Evolutionary conservation across 2,113 vertebrate species (phyloP).

Genomic region (Grantiella picta): DNA sequence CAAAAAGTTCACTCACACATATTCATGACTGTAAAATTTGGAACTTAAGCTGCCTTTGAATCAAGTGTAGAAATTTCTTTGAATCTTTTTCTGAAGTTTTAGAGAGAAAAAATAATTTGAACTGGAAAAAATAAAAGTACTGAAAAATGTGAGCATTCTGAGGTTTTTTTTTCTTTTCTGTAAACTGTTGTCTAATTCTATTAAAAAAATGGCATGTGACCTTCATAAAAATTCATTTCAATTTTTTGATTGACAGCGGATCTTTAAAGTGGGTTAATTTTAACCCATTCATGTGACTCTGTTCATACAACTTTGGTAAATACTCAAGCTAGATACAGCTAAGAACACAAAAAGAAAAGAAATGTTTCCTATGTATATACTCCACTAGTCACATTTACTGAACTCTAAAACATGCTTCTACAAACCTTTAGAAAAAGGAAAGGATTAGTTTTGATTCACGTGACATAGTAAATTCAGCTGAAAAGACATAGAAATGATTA

Average conservation of each 20-base stretch:
- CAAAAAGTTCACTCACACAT: background rate
- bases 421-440: background rate
- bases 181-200: background rate
- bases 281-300: background rate
- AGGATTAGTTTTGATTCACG: background rate
- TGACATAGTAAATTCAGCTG: background rate
- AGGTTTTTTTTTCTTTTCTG: background rate
- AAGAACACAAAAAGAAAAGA: background rate
- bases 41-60: background rate
- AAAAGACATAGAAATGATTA: background rate
- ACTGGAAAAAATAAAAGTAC: background rate
- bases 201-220: background rate
- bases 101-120: background rate
- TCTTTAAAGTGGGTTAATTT: background rate
- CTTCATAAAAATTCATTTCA: background rate
- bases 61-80: background rate
- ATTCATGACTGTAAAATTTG: background rate
- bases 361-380: background rate
- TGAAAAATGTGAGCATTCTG: background rate
- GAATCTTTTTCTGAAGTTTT: background rate
- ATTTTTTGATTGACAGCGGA: background rate
- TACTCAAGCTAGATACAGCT: background rate
- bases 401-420: background rate
- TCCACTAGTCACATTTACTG: background rate
- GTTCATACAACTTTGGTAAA: background rate